These are phyloP conservation scores for Agapostemon virescens DNA, from an alignment of 2,888 invertebrate genomes.

Conservation along the genomic window DNA sequence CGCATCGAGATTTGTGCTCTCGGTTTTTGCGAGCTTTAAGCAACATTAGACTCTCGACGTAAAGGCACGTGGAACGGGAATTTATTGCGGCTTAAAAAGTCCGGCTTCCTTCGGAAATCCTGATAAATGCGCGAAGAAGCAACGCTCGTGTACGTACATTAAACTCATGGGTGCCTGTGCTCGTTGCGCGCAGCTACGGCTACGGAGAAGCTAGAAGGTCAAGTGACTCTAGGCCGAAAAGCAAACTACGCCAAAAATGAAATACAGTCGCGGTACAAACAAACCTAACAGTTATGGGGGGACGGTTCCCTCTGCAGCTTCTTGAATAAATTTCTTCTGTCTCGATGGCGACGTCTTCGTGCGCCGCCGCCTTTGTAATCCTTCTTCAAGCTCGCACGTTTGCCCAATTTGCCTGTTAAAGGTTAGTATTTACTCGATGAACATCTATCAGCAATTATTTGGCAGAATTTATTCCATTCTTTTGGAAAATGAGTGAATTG, in stretches of 20 bases:
- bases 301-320: not conserved
- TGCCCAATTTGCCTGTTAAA: not conserved
- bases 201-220: constrained; percentile 50
- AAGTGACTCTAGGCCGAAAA: constrained; percentile 77
- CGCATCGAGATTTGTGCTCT: constrained; percentile 60
- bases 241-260: constrained; percentile 72
- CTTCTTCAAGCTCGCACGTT: not conserved
- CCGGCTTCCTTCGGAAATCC: constrained; percentile 85
- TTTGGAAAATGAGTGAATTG: too few relatives aligned
- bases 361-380: not conserved
- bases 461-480: not conserved
- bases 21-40: constrained; percentile 72
- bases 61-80: constrained; percentile 71
- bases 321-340: constrained; percentile 26
- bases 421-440: not conserved
- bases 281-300: constrained; percentile 41
- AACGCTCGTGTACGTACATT: constrained; percentile 59
- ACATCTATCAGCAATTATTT: rapidly evolving
- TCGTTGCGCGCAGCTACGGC: constrained; percentile 42
- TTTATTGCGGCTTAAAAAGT: constrained; percentile 81
- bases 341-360: not conserved
- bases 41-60: constrained; percentile 71
- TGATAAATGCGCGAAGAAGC: constrained; percentile 83
- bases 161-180: constrained; percentile 47
- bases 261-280: constrained; percentile 68